These are phyloP conservation scores for Hydrozoanthus tunicans DNA, from an alignment of 64 coral and sea anemone genomes.

Conservation along the genomic window DNA sequence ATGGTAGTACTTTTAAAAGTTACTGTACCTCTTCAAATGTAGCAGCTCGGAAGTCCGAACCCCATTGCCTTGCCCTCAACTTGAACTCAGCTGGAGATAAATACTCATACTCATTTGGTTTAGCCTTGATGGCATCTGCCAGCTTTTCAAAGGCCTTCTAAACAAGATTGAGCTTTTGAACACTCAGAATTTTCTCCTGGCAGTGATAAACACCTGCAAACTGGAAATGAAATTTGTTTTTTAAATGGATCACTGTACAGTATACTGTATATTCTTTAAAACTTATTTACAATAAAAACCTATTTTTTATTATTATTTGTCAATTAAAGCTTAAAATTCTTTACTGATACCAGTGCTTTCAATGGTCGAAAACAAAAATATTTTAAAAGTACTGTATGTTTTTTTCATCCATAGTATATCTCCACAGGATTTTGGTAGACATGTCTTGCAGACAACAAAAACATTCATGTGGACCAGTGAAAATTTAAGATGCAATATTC, in stretches of 20 bases:
- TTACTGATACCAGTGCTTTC: too few species aligned
- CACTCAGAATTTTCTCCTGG: neutral
- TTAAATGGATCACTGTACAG: neutral
- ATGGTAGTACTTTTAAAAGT: neutral
- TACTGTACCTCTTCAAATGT: constrained; percentile 67
- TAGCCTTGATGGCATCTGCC: constrained; percentile 46
- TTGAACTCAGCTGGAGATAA: constrained; percentile 44
- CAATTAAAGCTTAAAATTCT: too few species aligned
- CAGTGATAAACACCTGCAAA: neutral
- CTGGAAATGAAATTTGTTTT: neutral
- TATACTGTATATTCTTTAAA: neutral
- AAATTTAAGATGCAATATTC: too few species aligned
- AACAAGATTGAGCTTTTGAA: neutral
- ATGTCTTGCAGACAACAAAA: too few species aligned
- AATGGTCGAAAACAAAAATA: neutral
- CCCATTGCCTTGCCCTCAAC: constrained; percentile 56
- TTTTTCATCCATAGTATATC: too few species aligned
- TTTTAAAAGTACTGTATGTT: too few species aligned
- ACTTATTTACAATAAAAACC: neutral
- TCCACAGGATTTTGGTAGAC: too few species aligned
- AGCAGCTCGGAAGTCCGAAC: constrained; percentile 28
- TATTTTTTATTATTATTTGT: too few species aligned
- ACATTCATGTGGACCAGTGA: too few species aligned
- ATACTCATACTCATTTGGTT: neutral
- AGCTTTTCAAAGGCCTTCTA: constrained; percentile 5